Conservation (phyloP, 2,888 invertebrate species). For the Spodoptera picta region DNA sequence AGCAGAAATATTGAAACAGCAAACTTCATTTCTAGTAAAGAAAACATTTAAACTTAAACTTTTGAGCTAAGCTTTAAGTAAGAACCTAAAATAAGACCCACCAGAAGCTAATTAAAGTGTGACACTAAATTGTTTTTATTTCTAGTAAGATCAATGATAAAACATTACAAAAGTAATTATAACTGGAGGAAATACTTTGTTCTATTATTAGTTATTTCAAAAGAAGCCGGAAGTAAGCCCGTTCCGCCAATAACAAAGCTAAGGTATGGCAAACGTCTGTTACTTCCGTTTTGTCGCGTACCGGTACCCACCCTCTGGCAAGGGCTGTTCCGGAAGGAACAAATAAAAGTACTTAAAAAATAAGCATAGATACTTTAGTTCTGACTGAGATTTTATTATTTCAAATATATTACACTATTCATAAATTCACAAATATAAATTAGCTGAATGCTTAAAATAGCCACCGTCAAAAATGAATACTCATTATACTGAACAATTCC, state of each 20-base stretch:
- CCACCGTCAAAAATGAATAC: constrained; percentile 33
- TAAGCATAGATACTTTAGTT: constrained; percentile 75
- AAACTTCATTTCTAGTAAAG: neutral
- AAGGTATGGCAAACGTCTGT: constrained; percentile 82
- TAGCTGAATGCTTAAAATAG: constrained; percentile 27
- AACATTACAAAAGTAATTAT: constrained; percentile 11
- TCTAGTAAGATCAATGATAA: constrained; percentile 1
- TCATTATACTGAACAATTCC: constrained; percentile 46
- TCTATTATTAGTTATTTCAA: constrained; percentile 58
- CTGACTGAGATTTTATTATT: constrained; percentile 53
- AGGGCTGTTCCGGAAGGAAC: constrained; percentile 86
- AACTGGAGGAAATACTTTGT: constrained; percentile 48
- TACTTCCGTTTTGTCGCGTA: constrained; percentile 85
- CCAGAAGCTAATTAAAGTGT: neutral
- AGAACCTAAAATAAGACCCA: no score
- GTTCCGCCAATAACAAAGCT: constrained; percentile 83
- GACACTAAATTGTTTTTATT: neutral
- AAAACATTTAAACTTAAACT: no score
- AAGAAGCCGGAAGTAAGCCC: constrained; percentile 82
- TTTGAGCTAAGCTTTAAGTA: no score
- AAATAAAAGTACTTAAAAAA: constrained; percentile 82
- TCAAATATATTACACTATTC: no score
- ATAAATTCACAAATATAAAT: neutral
- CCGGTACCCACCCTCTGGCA: constrained; percentile 76
- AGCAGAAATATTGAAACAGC: constrained; percentile 4